These are phyloP conservation scores for Poeciliopsis gracilis DNA, from an alignment of 2,797 vertebrate species.

Conservation along the genomic window DNA sequence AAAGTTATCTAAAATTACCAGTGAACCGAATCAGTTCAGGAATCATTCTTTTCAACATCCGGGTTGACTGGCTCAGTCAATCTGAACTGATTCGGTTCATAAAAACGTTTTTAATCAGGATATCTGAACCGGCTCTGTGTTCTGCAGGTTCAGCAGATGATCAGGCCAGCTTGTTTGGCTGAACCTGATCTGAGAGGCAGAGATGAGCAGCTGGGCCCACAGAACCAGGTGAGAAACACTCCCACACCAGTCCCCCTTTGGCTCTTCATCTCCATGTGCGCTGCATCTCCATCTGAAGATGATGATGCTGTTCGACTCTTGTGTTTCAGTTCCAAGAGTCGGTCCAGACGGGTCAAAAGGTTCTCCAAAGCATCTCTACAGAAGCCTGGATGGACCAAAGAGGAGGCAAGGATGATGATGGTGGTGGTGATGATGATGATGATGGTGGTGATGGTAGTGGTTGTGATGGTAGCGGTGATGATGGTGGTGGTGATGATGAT, in stretches of 20 bases:
- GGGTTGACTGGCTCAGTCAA: not conserved
- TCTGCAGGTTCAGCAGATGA: not conserved
- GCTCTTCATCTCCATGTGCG: not conserved
- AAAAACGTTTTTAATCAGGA: not conserved
- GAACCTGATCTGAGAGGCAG: constrained; percentile 5
- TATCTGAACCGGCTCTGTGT: not conserved
- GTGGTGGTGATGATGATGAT: too few species aligned
- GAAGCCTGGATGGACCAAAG: constrained; percentile 54
- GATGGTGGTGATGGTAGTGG: not conserved
- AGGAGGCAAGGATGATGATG: constrained; percentile 41
- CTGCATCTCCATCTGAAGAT: not conserved
- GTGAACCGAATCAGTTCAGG: not conserved
- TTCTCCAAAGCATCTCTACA: constrained; percentile 30
- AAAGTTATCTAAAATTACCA: not conserved
- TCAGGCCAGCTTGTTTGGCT: not conserved
- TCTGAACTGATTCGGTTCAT: not conserved
- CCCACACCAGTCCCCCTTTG: not conserved
- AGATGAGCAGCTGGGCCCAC: constrained; percentile 51
- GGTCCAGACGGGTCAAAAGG: not conserved
- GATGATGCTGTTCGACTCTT: not conserved
- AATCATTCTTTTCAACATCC: not conserved
- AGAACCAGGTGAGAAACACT: constrained; percentile 49
- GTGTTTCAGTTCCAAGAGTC: constrained; percentile 26
- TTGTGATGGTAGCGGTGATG: not conserved
- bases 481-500: not conserved